phyloP scores from a whole-genome alignment of 2,797 vertebrate species.

The Amphiprion clarkii region DNA sequence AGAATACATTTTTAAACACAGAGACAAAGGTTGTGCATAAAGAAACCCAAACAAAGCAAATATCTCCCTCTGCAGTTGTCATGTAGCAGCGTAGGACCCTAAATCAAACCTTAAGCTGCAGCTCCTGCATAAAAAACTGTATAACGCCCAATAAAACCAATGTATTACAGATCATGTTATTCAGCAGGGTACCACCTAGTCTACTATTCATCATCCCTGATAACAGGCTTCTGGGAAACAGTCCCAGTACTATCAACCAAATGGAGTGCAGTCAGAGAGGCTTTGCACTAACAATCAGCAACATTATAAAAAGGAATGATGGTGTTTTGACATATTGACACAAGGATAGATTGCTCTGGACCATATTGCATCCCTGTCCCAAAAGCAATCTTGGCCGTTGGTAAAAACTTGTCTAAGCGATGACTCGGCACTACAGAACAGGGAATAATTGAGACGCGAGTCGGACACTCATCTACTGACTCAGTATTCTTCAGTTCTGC shows the following conservation, averaged over 20 bases:
- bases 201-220: conserved; percentile 63
- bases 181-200: conserved; percentile 41
- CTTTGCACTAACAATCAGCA: conserved; percentile 72
- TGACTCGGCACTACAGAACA: conserved; percentile 71
- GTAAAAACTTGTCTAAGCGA: conserved; percentile 84
- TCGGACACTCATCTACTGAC: conserved; percentile 66
- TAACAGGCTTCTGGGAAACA: conserved; percentile 68
- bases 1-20: conserved; percentile 33
- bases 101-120: conserved; percentile 58
- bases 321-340: conserved; percentile 82
- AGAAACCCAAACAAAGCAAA: conserved; percentile 5
- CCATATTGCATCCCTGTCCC: conserved; percentile 87
- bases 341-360: conserved; percentile 88
- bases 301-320: conserved; percentile 79
- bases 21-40: conserved; percentile 15
- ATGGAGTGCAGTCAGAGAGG: conserved; percentile 62
- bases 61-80: conserved; percentile 34
- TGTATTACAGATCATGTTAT: conserved; percentile 52
- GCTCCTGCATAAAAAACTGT: conserved; percentile 43
- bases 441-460: conserved; percentile 78
- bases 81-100: conserved; percentile 11
- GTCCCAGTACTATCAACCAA: conserved; percentile 63
- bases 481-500: conserved; percentile 62
- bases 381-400: conserved; percentile 86
- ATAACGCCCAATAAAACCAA: conserved; percentile 60